Conservation (phyloP, 2,113 vertebrate species). For the Menura novaehollandiae region DNA sequence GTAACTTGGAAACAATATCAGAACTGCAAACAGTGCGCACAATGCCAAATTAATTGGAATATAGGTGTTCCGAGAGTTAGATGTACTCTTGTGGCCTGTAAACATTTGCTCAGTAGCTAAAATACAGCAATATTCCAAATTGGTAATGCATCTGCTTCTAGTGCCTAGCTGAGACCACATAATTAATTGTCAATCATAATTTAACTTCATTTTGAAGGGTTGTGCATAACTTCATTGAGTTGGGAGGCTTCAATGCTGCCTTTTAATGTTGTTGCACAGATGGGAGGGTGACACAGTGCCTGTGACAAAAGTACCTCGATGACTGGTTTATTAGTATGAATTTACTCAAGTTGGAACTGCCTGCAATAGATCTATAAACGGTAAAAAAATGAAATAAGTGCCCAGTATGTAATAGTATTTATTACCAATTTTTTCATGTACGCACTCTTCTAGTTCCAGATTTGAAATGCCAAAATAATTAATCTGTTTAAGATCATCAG, state of each 20-base stretch:
- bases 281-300: neutral
- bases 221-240: neutral
- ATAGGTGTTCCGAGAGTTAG: conserved; percentile 32
- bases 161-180: neutral
- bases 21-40: conserved; percentile 13
- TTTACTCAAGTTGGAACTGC: neutral
- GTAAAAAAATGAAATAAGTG: neutral
- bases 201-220: neutral
- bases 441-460: neutral
- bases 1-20: conserved; percentile 12
- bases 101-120: conserved; percentile 48
- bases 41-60: conserved; percentile 61
- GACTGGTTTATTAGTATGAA: neutral
- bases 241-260: neutral
- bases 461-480: conserved; percentile 8
- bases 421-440: neutral
- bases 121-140: conserved; percentile 34
- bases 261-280: neutral
- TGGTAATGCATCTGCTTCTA: conserved; percentile 33
- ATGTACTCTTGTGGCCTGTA: conserved; percentile 17
- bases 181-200: conserved; percentile 53
- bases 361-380: neutral
- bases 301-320: neutral
- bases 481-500: neutral
- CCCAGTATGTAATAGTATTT: neutral